Evolutionary conservation across 2,888 invertebrate genomes (phyloP).

Genomic region (Macaria liturata): DNA sequence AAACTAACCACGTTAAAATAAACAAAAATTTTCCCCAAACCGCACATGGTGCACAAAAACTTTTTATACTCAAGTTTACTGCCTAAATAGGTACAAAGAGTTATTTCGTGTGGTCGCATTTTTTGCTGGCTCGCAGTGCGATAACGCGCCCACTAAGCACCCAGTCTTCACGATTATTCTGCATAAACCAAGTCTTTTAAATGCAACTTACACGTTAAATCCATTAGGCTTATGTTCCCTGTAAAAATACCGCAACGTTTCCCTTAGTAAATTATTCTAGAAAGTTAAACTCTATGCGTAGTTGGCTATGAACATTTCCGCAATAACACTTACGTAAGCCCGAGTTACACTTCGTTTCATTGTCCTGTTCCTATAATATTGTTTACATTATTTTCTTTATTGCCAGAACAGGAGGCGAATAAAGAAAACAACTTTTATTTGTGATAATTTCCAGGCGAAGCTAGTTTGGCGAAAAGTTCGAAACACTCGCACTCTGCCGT

Average conservation of each 20-base stretch:
- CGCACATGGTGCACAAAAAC: slow-evolving; percentile 2
- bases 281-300: slow-evolving; percentile 40
- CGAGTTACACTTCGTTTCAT: slow-evolving; percentile 11
- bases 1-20: too few relatives aligned
- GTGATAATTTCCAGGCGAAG: slow-evolving; percentile 14
- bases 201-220: slow-evolving; percentile 68
- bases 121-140: slow-evolving; percentile 34
- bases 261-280: slow-evolving; percentile 40
- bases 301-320: slow-evolving; percentile 6
- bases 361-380: slow-evolving; percentile 7
- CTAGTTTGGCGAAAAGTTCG: slow-evolving; percentile 22
- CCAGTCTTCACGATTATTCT: slow-evolving; percentile 45
- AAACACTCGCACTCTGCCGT: slow-evolving; percentile 12
- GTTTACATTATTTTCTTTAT: slow-evolving; percentile 12
- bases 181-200: slow-evolving; percentile 54
- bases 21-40: background rate
- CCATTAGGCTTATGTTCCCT: slow-evolving; percentile 61
- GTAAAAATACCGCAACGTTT: slow-evolving; percentile 45
- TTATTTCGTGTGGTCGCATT: slow-evolving; percentile 23
- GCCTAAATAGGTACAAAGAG: slow-evolving; percentile 18
- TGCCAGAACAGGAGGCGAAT: slow-evolving; percentile 4
- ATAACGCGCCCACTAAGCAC: slow-evolving; percentile 39
- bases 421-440: slow-evolving; percentile 17
- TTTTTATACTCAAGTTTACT: slow-evolving; percentile 9
- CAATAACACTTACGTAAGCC: slow-evolving; percentile 5